Evolutionary conservation across 2,888 invertebrate genomes (phyloP).

Genomic region (Drosophila nr. fundita): DNA sequence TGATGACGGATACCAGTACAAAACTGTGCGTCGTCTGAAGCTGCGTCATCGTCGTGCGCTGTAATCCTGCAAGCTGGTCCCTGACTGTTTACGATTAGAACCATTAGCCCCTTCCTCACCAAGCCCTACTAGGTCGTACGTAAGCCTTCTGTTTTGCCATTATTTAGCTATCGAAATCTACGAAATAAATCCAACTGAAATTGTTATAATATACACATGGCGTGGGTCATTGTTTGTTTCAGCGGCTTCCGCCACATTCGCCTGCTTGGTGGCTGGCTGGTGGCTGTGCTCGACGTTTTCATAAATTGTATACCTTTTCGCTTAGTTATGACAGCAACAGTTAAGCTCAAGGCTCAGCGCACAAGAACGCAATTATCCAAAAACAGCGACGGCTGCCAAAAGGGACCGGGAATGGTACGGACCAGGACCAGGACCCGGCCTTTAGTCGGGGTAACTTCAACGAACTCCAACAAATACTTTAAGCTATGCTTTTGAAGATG

Average conservation of each 20-base stretch:
- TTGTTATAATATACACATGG: slow-evolving; percentile 68
- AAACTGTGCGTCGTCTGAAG: slow-evolving; percentile 75
- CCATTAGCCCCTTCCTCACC: slow-evolving; percentile 51
- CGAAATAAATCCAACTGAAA: slow-evolving; percentile 75
- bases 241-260: slow-evolving; percentile 23
- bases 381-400: slow-evolving; percentile 53
- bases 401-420: slow-evolving; percentile 26
- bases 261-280: slow-evolving; percentile 45
- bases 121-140: slow-evolving; percentile 67
- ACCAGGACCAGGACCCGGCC: background rate
- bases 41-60: slow-evolving; percentile 75
- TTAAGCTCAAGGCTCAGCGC: slow-evolving; percentile 81
- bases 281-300: slow-evolving; percentile 64
- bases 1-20: slow-evolving; percentile 71
- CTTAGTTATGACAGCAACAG: slow-evolving; percentile 81
- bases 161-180: slow-evolving; percentile 77
- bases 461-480: slow-evolving; percentile 80
- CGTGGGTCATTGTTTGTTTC: slow-evolving; percentile 44
- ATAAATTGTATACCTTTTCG: slow-evolving; percentile 81
- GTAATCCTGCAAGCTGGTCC: slow-evolving; percentile 52
- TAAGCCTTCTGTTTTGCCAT: slow-evolving; percentile 64
- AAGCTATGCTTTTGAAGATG: slow-evolving; percentile 82
- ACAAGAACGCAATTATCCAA: slow-evolving; percentile 81
- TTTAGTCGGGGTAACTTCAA: slow-evolving; percentile 59
- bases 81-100: slow-evolving; percentile 63